These are phyloP conservation scores for Battus philenor DNA, from an alignment of 1,140 invertebrate genomes.

Conservation along the genomic window DNA sequence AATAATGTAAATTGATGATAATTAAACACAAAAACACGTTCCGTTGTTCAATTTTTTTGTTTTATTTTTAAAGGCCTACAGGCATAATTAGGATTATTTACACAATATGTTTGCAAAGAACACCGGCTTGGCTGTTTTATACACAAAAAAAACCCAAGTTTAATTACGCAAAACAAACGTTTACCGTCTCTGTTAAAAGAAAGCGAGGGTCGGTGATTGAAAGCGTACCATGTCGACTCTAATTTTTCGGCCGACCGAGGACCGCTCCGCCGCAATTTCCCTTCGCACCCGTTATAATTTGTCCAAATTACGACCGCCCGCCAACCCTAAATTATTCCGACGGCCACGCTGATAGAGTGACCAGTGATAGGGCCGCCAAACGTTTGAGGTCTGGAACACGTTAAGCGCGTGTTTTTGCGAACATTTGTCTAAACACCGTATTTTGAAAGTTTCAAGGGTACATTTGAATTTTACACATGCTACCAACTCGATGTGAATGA, in stretches of 20 bases:
- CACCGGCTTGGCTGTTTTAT: too few species aligned
- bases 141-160: neutral
- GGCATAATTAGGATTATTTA: too few species aligned
- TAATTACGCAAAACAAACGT: slow-evolving; percentile 10
- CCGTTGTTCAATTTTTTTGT: too few species aligned
- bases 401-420: neutral
- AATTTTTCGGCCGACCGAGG: slow-evolving; percentile 7
- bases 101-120: too few species aligned
- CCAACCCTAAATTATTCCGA: slow-evolving; percentile 10
- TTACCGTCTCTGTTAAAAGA: slow-evolving; percentile 3
- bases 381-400: neutral
- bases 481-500: too few species aligned
- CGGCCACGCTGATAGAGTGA: slow-evolving; percentile 8
- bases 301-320: slow-evolving; percentile 11
- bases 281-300: slow-evolving; percentile 11
- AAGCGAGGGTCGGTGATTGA: slow-evolving; percentile 8
- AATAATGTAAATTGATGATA: too few species aligned
- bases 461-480: too few species aligned
- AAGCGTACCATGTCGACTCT: slow-evolving; percentile 5
- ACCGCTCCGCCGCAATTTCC: slow-evolving; percentile 7
- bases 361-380: slow-evolving; percentile 5
- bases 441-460: too few species aligned
- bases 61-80: too few species aligned
- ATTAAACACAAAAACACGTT: too few species aligned
- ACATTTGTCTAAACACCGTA: too few species aligned